phyloP scores from a whole-genome alignment of 2,113 vertebrate species.

The Dicaeum eximium region DNA sequence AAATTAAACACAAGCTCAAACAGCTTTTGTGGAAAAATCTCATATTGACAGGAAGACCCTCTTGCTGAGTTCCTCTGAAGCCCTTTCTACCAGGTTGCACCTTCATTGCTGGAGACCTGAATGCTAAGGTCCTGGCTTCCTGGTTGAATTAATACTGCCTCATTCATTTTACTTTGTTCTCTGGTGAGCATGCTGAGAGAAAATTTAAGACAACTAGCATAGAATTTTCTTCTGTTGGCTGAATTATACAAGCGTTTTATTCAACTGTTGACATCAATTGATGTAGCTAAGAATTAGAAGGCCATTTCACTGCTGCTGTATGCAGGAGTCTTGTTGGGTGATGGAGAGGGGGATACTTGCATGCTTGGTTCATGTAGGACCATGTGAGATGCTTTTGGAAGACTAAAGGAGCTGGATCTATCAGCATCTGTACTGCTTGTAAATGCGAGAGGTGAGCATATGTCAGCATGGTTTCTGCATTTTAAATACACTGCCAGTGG shows the following conservation, averaged over 20 bases:
- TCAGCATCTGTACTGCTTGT: not conserved
- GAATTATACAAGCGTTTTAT: rapidly evolving
- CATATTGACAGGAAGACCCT: not conserved
- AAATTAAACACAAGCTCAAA: not conserved
- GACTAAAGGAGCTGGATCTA: not conserved
- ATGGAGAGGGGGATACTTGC: not conserved
- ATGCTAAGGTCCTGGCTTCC: not conserved
- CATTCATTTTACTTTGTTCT: not conserved
- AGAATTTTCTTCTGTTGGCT: not conserved
- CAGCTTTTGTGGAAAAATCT: not conserved
- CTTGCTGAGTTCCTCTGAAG: not conserved
- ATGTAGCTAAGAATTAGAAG: not conserved
- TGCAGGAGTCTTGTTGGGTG: not conserved
- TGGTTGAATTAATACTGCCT: not conserved
- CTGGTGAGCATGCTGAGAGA: not conserved
- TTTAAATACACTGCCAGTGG: not conserved
- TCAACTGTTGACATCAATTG: not conserved
- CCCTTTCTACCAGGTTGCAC: not conserved
- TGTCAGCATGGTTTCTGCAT: not conserved
- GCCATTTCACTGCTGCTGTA: not conserved
- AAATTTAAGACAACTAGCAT: not conserved
- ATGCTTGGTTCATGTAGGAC: not conserved
- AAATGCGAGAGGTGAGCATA: not conserved
- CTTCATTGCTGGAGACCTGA: not conserved
- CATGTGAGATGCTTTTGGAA: not conserved